phyloP scores from a whole-genome alignment of 2,888 invertebrate genomes.

The Nomada fabriciana region DNA sequence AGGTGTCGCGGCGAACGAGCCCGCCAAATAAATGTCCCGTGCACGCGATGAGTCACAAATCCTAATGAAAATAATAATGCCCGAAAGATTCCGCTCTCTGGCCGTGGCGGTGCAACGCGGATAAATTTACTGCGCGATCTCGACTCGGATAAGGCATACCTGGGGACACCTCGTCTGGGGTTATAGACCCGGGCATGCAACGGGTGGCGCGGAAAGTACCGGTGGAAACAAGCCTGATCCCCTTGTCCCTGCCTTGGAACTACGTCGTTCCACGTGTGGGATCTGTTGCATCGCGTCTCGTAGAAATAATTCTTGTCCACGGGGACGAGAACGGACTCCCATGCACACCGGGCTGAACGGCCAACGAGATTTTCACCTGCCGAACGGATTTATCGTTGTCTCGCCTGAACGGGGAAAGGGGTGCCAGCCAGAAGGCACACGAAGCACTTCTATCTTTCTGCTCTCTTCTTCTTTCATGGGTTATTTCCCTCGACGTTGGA shows the following conservation, averaged over 20 bases:
- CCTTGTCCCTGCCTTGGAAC: slow-evolving; percentile 33
- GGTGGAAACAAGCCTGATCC: slow-evolving; percentile 34
- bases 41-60: slow-evolving; percentile 80
- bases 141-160: slow-evolving; percentile 81
- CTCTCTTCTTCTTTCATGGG: neutral
- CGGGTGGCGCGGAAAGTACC: slow-evolving; percentile 73
- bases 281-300: slow-evolving; percentile 55
- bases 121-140: slow-evolving; percentile 83
- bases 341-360: slow-evolving; percentile 38
- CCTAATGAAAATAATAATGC: slow-evolving; percentile 81
- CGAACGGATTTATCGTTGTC: slow-evolving; percentile 65
- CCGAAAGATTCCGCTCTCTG: slow-evolving; percentile 71
- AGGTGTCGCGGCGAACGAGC: slow-evolving; percentile 58
- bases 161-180: slow-evolving; percentile 83
- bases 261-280: slow-evolving; percentile 61
- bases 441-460: slow-evolving; percentile 10
- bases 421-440: no score
- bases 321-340: slow-evolving; percentile 29
- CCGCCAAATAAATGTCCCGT: slow-evolving; percentile 68
- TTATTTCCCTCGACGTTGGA: no score
- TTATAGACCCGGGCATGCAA: slow-evolving; percentile 80
- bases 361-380: slow-evolving; percentile 67
- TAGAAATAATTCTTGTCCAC: slow-evolving; percentile 63
- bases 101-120: slow-evolving; percentile 71
- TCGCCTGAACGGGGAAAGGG: no score